Percentiles rank a stretch among this genome's conserved stretches.
Evolutionary conservation across 2,797 vertebrate genomes (phyloP).

Genomic region (Halcyon leucocephala): DNA sequence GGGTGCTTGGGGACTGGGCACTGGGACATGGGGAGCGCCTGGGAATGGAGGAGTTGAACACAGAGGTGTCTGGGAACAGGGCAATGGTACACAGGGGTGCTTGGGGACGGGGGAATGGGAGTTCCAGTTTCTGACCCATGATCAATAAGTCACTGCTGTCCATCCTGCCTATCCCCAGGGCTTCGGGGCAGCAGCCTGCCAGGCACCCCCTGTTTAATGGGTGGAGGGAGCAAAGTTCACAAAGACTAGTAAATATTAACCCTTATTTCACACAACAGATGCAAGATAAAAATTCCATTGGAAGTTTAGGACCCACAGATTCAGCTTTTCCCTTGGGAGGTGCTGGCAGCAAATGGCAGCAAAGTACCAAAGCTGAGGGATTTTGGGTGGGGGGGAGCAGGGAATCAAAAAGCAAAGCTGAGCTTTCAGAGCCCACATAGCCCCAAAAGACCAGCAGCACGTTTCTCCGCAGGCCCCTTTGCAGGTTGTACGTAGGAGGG

Average conservation of each 20-base stretch:
- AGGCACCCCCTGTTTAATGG: background rate
- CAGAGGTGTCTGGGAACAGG: background rate
- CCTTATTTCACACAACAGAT: background rate
- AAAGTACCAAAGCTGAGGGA: background rate
- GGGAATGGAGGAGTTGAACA: background rate
- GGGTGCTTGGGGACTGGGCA: background rate
- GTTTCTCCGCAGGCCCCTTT: background rate
- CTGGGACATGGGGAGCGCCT: background rate
- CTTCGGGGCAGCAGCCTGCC: background rate
- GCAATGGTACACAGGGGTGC: background rate
- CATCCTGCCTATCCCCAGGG: background rate
- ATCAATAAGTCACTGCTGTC: background rate
- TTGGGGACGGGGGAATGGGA: background rate
- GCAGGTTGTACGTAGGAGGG: accelerated
- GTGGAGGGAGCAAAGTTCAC: background rate
- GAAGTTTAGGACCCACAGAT: background rate
- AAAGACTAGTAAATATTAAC: background rate
- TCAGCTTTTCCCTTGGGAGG: background rate
- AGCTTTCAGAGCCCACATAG: background rate
- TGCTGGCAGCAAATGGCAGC: background rate
- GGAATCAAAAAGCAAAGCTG: background rate
- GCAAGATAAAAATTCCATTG: background rate
- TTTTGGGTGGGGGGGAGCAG: background rate
- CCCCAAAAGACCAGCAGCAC: background rate
- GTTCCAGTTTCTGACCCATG: background rate